Evolutionary conservation across 1,140 invertebrate species (phyloP).

Genomic region (Zaprionus inermis): DNA sequence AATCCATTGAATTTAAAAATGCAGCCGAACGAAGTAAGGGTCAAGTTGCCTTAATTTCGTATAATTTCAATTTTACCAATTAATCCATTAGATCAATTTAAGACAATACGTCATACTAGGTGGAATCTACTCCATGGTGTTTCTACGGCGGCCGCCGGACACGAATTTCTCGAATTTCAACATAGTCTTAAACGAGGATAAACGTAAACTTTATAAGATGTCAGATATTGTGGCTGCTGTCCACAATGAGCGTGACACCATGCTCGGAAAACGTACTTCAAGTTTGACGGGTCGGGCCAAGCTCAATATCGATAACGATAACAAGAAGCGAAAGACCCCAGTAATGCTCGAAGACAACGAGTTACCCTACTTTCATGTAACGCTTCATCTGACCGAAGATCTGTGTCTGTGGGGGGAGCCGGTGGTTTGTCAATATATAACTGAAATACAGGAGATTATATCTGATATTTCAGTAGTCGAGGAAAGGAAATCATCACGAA

Average conservation of each 20-base stretch:
- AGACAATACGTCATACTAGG: conserved; percentile 64
- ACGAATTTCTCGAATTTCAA: conserved; percentile 63
- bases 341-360: conserved; percentile 25
- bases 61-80: not conserved
- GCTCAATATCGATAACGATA: not conserved
- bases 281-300: not conserved
- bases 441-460: conserved; percentile 4
- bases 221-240: conserved; percentile 32
- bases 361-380: conserved; percentile 57
- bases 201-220: conserved; percentile 44
- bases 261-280: not conserved
- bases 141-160: conserved; percentile 52
- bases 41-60: not conserved
- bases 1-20: conserved; percentile 58
- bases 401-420: conserved; percentile 69
- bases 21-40: conserved; percentile 47
- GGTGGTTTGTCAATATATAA: conserved; percentile 55
- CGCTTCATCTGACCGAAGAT: conserved; percentile 50
- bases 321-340: not conserved
- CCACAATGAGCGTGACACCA: too few species aligned
- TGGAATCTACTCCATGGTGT: conserved; percentile 63
- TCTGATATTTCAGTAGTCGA: not conserved
- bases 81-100: conserved; percentile 61
- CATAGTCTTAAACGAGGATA: conserved; percentile 62
- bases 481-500: too few species aligned